Percentiles rank a stretch among this genome's conserved stretches.
Evolutionary conservation across 2,888 invertebrate genomes (phyloP).

Genomic region (Druceiella hillmani): DNA sequence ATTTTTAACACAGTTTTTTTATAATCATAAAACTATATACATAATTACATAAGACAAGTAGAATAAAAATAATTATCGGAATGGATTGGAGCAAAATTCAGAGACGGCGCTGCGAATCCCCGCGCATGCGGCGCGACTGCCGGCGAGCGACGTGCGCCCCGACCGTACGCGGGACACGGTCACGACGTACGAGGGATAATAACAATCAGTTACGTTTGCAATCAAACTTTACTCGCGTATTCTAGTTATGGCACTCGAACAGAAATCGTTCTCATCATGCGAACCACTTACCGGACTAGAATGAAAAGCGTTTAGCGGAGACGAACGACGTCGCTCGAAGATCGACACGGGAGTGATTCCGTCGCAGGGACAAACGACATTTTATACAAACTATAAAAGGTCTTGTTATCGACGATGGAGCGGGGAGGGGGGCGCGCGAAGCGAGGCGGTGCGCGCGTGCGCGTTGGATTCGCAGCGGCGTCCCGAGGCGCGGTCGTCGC

Average conservation of each 20-base stretch:
- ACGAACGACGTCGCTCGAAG: not conserved
- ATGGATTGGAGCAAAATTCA: conserved; percentile 3
- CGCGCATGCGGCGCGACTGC: no score
- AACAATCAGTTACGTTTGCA: not conserved
- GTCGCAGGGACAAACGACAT: conserved; percentile 2
- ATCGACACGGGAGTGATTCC: not conserved
- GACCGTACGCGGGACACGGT: no score
- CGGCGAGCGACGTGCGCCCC: no score
- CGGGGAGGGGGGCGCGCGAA: conserved; percentile 18
- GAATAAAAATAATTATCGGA: no score
- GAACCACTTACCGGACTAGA: not conserved
- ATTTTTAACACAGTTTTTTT: no score
- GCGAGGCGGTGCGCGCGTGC: conserved; percentile 44
- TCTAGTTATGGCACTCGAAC: not conserved
- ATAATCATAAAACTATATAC: no score
- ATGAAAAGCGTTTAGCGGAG: not conserved
- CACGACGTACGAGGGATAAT: no score
- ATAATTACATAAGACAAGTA: no score
- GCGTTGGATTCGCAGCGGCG: conserved; percentile 52
- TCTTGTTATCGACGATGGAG: not conserved
- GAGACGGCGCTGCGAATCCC: not conserved
- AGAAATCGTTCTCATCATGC: not conserved
- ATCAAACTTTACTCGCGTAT: not conserved
- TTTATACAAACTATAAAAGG: not conserved
- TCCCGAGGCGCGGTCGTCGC: conserved; percentile 51